These are phyloP conservation scores for Macroglossus sobrinus DNA, from an alignment of 2,113 vertebrate genomes.

Conservation along the genomic window DNA sequence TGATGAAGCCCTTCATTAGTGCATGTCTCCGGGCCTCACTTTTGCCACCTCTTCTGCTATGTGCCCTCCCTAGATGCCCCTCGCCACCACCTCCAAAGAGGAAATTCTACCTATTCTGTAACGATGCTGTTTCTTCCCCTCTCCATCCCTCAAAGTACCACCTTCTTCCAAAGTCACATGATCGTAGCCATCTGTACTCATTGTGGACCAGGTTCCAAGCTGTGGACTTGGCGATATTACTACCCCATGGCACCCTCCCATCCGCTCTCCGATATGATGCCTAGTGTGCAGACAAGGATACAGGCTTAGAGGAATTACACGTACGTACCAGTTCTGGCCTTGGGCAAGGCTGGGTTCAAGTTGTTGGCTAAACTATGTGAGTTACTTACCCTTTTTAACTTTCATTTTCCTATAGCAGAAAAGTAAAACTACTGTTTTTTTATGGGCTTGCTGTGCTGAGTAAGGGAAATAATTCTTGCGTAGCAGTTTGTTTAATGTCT, in stretches of 20 bases:
- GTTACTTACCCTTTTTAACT: neutral
- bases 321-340: neutral
- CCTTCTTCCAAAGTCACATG: neutral
- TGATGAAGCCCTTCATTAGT: slow-evolving; percentile 96
- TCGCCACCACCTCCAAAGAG: neutral
- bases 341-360: neutral
- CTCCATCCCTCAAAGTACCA: accelerated
- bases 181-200: neutral
- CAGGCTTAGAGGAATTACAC: neutral
- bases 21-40: slow-evolving; percentile 81
- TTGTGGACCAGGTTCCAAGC: accelerated
- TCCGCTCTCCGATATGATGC: neutral
- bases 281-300: neutral
- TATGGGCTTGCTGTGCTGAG: too few relatives aligned
- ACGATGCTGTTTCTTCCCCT: neutral
- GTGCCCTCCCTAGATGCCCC: neutral
- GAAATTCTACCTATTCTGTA: neutral
- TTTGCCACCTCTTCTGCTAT: slow-evolving; percentile 74
- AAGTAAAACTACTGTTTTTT: neutral
- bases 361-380: neutral
- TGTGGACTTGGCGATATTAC: accelerated
- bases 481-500: neutral
- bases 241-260: accelerated
- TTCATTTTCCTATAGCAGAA: neutral
- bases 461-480: too few relatives aligned